Conservation (phyloP, 35 echinoderm and acorn worm species). For the Apostichopus japonicus region DNA sequence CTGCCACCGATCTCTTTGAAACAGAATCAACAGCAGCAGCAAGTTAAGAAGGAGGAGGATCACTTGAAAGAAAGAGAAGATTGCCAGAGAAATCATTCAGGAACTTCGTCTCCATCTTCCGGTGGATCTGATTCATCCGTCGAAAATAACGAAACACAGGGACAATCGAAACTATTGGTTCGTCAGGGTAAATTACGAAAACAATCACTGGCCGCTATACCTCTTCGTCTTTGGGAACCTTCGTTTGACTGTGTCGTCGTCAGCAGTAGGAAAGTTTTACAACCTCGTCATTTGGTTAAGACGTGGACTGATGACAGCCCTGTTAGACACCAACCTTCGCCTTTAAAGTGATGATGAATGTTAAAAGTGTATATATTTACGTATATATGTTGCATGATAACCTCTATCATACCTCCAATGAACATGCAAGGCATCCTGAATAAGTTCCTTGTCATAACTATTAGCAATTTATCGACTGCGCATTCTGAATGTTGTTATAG, state of each 20-base stretch:
- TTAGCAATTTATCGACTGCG: too few relatives aligned
- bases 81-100: neutral
- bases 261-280: slow-evolving; percentile 40
- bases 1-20: slow-evolving; percentile 35
- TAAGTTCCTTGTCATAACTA: too few relatives aligned
- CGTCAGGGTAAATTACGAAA: slow-evolving; percentile 21
- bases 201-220: slow-evolving; percentile 28
- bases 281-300: slow-evolving; percentile 20
- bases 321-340: slow-evolving; percentile 21
- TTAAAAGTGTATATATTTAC: too few relatives aligned
- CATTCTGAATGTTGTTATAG: too few relatives aligned
- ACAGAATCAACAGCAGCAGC: neutral
- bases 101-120: slow-evolving; percentile 9
- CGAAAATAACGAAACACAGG: neutral
- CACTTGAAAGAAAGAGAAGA: neutral
- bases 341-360: slow-evolving; percentile 1
- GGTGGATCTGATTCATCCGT: neutral
- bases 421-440: too few relatives aligned
- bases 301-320: neutral
- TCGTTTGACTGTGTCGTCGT: slow-evolving; percentile 45
- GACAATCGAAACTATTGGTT: neutral
- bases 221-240: slow-evolving; percentile 40
- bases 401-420: too few relatives aligned
- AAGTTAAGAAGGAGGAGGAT: neutral
- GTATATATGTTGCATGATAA: too few relatives aligned